Conservation (phyloP, 2,113 vertebrate genomes). For the Heliornis fulica region DNA sequence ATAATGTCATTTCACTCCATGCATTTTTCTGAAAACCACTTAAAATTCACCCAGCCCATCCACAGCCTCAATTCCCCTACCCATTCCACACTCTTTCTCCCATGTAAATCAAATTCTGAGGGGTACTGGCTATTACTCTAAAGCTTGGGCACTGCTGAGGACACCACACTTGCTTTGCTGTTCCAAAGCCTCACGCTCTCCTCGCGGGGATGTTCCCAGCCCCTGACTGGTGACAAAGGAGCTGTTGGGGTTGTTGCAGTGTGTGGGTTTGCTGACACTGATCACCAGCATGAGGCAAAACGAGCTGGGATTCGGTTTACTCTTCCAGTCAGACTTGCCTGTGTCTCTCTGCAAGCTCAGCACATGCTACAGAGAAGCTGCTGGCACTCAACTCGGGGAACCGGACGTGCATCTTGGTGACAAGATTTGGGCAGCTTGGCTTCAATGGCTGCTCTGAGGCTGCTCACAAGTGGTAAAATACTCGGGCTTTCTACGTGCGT, state of each 20-base stretch:
- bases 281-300: accelerated
- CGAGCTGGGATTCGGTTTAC: background rate
- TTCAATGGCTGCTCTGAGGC: background rate
- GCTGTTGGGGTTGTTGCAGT: background rate
- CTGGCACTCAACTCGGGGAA: accelerated
- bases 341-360: accelerated
- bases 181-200: background rate
- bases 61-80: background rate
- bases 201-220: background rate
- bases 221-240: background rate
- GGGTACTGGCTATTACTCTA: accelerated
- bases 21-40: background rate
- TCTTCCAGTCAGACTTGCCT: background rate
- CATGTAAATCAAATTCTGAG: accelerated
- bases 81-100: background rate
- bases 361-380: accelerated
- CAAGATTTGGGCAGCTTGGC: background rate
- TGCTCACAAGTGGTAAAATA: accelerated
- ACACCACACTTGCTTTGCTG: accelerated
- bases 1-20: background rate
- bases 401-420: accelerated
- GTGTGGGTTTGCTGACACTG: background rate
- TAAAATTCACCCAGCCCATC: background rate
- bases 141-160: background rate
- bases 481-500: background rate